phyloP scores from a whole-genome alignment of 2,888 invertebrate genomes.

The Sinodicranocentrus sp. region DNA sequence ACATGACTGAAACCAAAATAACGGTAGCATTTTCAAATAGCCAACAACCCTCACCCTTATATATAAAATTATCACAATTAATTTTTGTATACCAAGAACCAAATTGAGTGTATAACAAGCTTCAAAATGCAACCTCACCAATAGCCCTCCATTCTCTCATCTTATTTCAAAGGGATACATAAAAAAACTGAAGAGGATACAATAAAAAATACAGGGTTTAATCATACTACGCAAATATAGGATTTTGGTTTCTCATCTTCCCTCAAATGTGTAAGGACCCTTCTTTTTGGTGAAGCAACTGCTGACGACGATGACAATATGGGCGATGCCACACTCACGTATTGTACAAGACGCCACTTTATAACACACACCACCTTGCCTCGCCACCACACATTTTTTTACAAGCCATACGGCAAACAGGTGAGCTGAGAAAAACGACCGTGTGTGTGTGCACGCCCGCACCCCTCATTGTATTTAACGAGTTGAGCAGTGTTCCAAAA shows the following conservation, averaged over 20 bases:
- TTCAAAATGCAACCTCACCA: not conserved
- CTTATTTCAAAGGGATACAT: not conserved
- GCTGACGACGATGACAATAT: not conserved
- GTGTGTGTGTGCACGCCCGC: constrained; percentile 21
- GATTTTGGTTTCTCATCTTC: constrained; percentile 13
- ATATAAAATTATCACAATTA: not conserved
- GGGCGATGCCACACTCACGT: not conserved
- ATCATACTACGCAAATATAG: constrained; percentile 20
- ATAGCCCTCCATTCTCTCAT: too few species aligned
- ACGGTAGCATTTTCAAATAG: not conserved
- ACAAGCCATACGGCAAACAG: constrained; percentile 58
- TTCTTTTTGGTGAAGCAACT: not conserved
- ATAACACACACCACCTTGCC: constrained; percentile 5
- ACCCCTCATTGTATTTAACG: constrained; percentile 40
- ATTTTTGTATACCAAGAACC: not conserved
- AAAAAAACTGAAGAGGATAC: constrained; percentile 2
- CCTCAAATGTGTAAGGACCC: not conserved
- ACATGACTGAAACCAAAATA: constrained; percentile 3
- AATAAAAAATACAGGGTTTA: constrained; percentile 3
- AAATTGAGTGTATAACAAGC: constrained; percentile 1
- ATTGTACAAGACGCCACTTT: not conserved
- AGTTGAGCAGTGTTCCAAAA: constrained; percentile 6
- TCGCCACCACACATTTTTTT: not conserved
- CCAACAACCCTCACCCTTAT: not conserved
- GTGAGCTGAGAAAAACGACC: constrained; percentile 27